Conservation (phyloP, 2,888 invertebrate genomes). For the Ophraella communa region DNA sequence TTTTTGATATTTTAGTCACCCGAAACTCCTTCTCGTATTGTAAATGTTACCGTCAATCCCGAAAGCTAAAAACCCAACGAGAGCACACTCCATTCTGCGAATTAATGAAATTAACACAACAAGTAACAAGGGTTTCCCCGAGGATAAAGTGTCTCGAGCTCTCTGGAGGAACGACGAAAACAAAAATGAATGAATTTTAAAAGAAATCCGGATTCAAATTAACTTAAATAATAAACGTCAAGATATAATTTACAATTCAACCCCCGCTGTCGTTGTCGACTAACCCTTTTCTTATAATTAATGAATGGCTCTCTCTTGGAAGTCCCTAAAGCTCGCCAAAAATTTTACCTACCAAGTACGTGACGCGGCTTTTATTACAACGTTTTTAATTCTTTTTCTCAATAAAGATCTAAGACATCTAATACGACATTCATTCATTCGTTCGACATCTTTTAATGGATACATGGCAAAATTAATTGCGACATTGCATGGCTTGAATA, state of each 20-base stretch:
- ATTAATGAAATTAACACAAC: constrained; percentile 24
- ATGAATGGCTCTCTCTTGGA: constrained; percentile 40
- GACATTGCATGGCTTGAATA: too few species aligned
- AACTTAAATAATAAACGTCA: constrained; percentile 40
- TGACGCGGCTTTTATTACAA: too few species aligned
- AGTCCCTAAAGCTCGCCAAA: too few species aligned
- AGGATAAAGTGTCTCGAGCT: neutral
- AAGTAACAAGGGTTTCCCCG: constrained; percentile 24
- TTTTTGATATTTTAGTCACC: too few species aligned
- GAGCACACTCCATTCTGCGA: constrained; percentile 11
- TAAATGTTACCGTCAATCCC: too few species aligned
- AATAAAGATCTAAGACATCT: too few species aligned
- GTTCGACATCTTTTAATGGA: too few species aligned
- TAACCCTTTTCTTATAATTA: constrained; percentile 46
- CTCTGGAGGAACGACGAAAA: constrained; percentile 16
- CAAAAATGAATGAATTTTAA: constrained; percentile 35
- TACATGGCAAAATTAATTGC: too few species aligned
- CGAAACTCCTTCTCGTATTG: too few species aligned
- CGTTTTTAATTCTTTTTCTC: too few species aligned
- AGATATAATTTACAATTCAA: constrained; percentile 40
- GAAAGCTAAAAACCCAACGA: constrained; percentile 8
- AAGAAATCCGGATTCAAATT: constrained; percentile 39
- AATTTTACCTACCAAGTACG: too few species aligned
- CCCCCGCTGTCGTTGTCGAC: constrained; percentile 13
- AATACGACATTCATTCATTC: too few species aligned